Evolutionary conservation across 2,113 vertebrate genomes (phyloP), one percentile per base, ranked within the genome.

Genomic region (Percina caprodes): DNA sequence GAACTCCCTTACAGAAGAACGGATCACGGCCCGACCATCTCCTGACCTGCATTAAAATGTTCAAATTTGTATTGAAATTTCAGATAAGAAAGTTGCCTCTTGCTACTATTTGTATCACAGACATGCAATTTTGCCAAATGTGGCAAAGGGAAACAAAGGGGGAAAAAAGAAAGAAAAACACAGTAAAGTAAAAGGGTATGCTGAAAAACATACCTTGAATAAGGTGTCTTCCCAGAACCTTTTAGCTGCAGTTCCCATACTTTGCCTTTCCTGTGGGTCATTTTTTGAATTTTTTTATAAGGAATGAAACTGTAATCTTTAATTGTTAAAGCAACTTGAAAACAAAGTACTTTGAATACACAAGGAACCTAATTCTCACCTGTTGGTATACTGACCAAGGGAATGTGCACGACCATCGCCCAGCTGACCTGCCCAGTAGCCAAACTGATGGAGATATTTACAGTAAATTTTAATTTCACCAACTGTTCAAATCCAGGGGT

Each of bases 161-260:
- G 9, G 8, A 9, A 4, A 23, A 54, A 70, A 56, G 19, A 35
- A 62, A 48, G 1, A 61, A 48, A 26, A 33, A 21, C 14, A 11
- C 9, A 42, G 39, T 30, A 30, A 42, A 42, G 39, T n/a, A 62
- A 35, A 24, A 24, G 6, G 6, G 0, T 16, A 5, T 19, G 46
- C 4, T 0, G 55, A 69, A 9, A 8, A 35, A 45, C 18, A 26
- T 83, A 96, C 95, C 94, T 90, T 21, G 96, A 97, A 65, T 96
- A 97, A 0, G 95, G 95, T 0, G 96, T 97, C 88, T 92, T 97
- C 81, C 96, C 96, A 12, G 96, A 97, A n/a, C 95, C 96, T 94
- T 97, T 97, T 60, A 96, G 91, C 60, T 96, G 95, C 4, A 97
- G 93, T 67, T 97, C 96, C 96, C 96, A 97, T 30, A 86, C 93